Evolutionary conservation across 2,113 vertebrate genomes (phyloP).

Genomic region (Ailuropoda melanoleuca): DNA sequence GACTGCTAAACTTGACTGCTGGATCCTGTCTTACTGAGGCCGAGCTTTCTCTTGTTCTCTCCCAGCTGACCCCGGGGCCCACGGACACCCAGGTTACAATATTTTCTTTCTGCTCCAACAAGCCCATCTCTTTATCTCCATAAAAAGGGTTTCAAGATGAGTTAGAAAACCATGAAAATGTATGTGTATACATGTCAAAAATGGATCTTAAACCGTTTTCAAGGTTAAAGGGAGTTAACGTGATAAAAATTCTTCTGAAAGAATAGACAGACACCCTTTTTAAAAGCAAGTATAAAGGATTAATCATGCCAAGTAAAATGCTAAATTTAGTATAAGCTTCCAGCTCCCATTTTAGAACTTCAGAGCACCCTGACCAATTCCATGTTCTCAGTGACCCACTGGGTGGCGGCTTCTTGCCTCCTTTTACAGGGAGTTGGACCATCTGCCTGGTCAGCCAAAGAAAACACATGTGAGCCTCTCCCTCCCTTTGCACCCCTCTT

Average conservation of each 20-base stretch:
- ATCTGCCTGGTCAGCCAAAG: not conserved
- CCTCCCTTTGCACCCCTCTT: not conserved
- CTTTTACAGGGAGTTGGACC: not conserved
- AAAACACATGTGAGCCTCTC: not conserved
- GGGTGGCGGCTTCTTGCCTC: not conserved
- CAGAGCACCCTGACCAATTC: not conserved
- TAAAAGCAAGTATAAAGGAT: conserved; percentile 20
- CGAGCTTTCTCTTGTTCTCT: not conserved
- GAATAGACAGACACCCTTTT: not conserved
- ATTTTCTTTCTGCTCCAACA: conserved; percentile 15
- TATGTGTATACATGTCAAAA: not conserved
- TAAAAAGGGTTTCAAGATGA: not conserved
- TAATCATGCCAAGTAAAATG: not conserved
- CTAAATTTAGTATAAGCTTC: conserved; percentile 1
- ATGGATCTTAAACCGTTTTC: not conserved
- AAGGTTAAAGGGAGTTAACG: not conserved
- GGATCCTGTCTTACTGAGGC: not conserved
- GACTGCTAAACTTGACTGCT: not conserved
- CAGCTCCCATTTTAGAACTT: not conserved
- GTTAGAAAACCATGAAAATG: conserved; percentile 1
- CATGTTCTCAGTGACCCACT: not conserved
- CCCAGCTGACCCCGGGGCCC: not conserved
- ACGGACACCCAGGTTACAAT: not conserved
- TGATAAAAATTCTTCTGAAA: conserved; percentile 19
- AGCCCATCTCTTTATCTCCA: not conserved